These are phyloP conservation scores for Cyphomyrmex costatus DNA, from an alignment of 1,140 invertebrate genomes.

Conservation along the genomic window DNA sequence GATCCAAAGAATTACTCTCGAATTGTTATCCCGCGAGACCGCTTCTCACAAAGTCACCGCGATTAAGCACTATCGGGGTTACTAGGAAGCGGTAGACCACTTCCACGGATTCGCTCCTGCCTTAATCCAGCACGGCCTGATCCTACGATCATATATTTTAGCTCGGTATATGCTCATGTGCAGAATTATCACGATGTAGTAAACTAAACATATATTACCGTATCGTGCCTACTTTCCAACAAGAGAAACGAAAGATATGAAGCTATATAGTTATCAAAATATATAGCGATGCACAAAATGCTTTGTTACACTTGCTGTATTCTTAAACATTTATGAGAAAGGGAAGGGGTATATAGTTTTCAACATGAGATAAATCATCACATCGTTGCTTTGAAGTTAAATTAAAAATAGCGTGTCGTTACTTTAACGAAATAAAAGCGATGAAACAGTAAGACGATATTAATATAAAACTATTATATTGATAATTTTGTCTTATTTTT, in stretches of 20 bases:
- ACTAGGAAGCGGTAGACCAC: slow-evolving; percentile 61
- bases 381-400: not conserved
- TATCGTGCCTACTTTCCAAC: not conserved
- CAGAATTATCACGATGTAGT: not conserved
- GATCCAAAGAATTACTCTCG: slow-evolving; percentile 71
- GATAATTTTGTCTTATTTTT: not conserved
- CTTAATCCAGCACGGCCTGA: slow-evolving; percentile 73
- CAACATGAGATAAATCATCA: not conserved
- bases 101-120: slow-evolving; percentile 57
- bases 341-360: not conserved
- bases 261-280: not conserved
- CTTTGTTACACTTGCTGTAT: not conserved
- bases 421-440: not conserved
- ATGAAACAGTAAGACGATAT: not conserved
- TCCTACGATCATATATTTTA: slow-evolving; percentile 58
- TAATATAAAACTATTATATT: not conserved
- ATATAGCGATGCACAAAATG: not conserved
- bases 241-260: not conserved
- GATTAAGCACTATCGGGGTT: slow-evolving; percentile 50
- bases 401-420: not conserved
- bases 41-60: slow-evolving; percentile 72
- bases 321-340: not conserved
- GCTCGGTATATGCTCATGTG: slow-evolving; percentile 1
- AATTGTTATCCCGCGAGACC: slow-evolving; percentile 66
- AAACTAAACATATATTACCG: not conserved